Evolutionary conservation across 2,888 invertebrate species (phyloP).

Genomic region (Agrochola litura): DNA sequence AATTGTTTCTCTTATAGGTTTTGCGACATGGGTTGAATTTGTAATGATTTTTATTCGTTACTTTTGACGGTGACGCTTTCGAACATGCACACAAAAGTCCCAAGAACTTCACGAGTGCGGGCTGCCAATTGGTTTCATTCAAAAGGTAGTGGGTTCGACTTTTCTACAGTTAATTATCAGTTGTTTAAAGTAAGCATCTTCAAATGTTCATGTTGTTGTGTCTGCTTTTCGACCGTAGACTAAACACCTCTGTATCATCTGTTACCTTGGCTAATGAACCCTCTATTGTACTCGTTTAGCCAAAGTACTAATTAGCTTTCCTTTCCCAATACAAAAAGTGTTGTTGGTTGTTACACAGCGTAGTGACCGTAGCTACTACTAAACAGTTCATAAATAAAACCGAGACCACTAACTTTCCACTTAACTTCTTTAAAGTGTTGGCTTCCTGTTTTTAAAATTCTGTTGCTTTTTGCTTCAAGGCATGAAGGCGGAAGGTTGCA

Average conservation of each 20-base stretch:
- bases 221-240: not conserved
- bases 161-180: not conserved
- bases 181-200: not conserved
- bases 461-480: conserved; percentile 81
- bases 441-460: conserved; percentile 88
- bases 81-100: not conserved
- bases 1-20: conserved; percentile 67
- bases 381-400: conserved; percentile 85
- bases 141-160: not conserved
- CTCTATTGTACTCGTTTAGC: not conserved
- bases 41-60: conserved; percentile 23
- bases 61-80: conserved; percentile 15
- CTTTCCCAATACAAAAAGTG: conserved; percentile 9
- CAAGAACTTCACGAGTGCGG: not conserved
- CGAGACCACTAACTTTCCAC: conserved; percentile 86
- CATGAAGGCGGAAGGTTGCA: conserved; percentile 83
- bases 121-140: no score
- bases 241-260: not conserved
- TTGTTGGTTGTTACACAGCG: conserved; percentile 49
- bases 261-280: not conserved
- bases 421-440: conserved; percentile 88
- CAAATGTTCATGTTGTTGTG: not conserved
- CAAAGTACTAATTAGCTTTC: not conserved
- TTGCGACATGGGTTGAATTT: conserved; percentile 43
- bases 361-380: conserved; percentile 78